These are phyloP conservation scores for Psilopsiagon aymara DNA, from an alignment of 2,113 vertebrate genomes.

Conservation along the genomic window DNA sequence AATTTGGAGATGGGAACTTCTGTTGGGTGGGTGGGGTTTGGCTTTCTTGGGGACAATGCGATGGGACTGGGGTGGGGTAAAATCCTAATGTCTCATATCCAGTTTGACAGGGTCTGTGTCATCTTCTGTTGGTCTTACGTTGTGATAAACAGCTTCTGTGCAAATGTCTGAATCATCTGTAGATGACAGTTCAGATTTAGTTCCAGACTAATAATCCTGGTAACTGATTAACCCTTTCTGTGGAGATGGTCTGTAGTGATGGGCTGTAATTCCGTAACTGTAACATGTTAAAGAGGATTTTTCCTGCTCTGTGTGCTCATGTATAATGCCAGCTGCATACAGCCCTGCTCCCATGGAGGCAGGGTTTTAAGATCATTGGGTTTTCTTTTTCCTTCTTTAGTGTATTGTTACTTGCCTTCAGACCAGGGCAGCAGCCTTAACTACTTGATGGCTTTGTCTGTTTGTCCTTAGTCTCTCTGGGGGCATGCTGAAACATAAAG, in stretches of 20 bases:
- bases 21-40: background rate
- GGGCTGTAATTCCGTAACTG: background rate
- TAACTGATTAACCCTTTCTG: slow-evolving; percentile 45
- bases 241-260: background rate
- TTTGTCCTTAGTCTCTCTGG: background rate
- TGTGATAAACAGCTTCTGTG: slow-evolving; percentile 58
- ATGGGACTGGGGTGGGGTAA: background rate
- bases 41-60: background rate
- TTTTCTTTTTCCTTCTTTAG: background rate
- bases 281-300: background rate
- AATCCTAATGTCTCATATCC: background rate
- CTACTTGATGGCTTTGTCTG: background rate
- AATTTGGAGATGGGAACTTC: background rate
- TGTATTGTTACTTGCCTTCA: background rate
- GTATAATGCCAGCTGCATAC: background rate
- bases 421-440: background rate
- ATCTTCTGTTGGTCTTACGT: slow-evolving; percentile 8
- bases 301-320: background rate
- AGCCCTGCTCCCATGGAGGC: background rate
- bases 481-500: background rate
- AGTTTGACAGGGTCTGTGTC: slow-evolving; percentile 59
- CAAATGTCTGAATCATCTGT: slow-evolving; percentile 39
- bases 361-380: too few relatives aligned
- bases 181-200: slow-evolving; percentile 56
- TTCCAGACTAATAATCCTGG: slow-evolving; percentile 21